A percentile compares a stretch with the other conserved stretches of the same genome.
Conservation (phyloP, 2,797 vertebrate species). For the Galagoides demidoff region DNA sequence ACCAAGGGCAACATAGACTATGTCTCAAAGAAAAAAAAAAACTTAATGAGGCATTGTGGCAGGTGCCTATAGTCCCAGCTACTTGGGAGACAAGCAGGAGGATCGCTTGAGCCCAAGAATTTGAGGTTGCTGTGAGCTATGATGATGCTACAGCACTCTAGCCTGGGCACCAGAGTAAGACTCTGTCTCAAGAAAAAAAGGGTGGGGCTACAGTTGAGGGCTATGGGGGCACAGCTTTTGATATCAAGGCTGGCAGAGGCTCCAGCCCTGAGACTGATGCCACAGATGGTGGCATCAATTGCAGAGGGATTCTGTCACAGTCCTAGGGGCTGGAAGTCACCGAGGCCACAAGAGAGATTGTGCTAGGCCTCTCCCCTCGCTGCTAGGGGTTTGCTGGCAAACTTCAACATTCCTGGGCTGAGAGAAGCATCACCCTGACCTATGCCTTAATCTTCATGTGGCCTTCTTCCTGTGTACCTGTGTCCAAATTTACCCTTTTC, state of each 20-base stretch:
- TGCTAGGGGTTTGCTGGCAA: neutral
- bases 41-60: too few relatives aligned
- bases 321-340: neutral
- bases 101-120: too few relatives aligned
- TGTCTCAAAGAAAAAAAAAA: too few relatives aligned
- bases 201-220: neutral
- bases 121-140: too few relatives aligned
- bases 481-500: neutral
- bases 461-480: neutral
- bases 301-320: neutral
- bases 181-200: too few relatives aligned
- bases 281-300: neutral
- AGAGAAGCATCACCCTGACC: neutral
- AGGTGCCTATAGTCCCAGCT: too few relatives aligned
- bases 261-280: neutral
- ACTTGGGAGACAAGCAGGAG: too few relatives aligned
- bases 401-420: neutral
- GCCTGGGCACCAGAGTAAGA: too few relatives aligned
- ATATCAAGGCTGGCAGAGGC: neutral
- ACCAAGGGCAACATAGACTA: too few relatives aligned
- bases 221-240: fast-evolving
- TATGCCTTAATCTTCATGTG: neutral
- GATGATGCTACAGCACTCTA: too few relatives aligned
- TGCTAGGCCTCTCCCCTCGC: neutral
- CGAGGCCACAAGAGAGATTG: neutral